Evolutionary conservation across 2,797 vertebrate genomes (phyloP).

Genomic region (Crocidura indochinensis): DNA sequence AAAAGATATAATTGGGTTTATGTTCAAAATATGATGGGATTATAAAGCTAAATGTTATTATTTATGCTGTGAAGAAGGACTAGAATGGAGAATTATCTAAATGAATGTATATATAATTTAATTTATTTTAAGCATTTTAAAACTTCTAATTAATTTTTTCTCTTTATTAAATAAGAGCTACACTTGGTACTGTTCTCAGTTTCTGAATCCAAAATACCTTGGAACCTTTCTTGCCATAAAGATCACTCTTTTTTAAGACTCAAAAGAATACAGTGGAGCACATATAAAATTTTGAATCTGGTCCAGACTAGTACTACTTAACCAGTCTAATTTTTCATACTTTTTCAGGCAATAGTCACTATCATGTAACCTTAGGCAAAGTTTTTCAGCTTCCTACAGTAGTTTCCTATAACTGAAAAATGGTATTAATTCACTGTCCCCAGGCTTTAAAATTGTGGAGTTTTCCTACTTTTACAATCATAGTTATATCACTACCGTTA

Average conservation of each 20-base stretch:
- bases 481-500: conserved; percentile 59
- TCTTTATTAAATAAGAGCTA: background rate
- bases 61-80: background rate
- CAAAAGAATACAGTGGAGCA: background rate
- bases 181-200: background rate
- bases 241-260: background rate
- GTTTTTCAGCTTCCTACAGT: conserved; percentile 2
- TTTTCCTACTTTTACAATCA: conserved; percentile 55
- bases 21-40: background rate
- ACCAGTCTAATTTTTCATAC: background rate
- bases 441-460: conserved; percentile 48
- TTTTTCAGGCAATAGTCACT: conserved; percentile 28
- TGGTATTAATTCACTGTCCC: conserved; percentile 66
- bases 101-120: background rate
- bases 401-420: conserved; percentile 67
- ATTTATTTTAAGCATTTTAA: too few relatives aligned
- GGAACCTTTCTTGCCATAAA: background rate
- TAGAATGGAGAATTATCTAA: background rate
- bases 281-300: background rate
- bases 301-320: background rate
- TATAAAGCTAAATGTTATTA: background rate
- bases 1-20: background rate
- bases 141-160: too few relatives aligned
- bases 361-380: conserved; percentile 34
- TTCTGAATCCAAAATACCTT: conserved; percentile 11